Base-by-base conservation (phyloP, 2,113 vertebrate species). In the Colossoma macropomum region DNA sequence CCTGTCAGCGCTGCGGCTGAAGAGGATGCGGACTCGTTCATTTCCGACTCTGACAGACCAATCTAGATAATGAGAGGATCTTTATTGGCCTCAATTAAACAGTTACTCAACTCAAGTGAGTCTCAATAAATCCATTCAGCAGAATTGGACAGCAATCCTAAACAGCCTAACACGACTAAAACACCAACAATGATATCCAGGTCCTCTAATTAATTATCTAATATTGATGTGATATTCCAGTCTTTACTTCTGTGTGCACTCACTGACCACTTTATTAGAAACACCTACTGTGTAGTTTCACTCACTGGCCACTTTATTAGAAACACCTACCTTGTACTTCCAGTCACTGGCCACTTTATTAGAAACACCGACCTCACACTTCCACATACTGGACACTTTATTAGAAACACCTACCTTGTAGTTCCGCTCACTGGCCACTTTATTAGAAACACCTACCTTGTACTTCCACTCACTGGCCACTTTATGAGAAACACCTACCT, bases 21-120 rank as follows among this genome's bases (percentile, higher is more conserved):
- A 60, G 34, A 79, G 63, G 69, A 81, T 17, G n/a, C 48, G 21
- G 30, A 62, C 50, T 68, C 41, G 50, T 85, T 66, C 45, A 27
- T 85, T 84, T 84, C 65, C 45, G 32, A 77, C 45, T 74, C 56
- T 56, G 83, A 87, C 80, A 83, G 80, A 79, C 52, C 80, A 87
- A 87, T 87, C 80, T 72, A 82, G 83, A 80, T 85, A 87, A 87
- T 80, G 77, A 87, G 76, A 69, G 79, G 73, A 71, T 87, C 75
- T 75, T 77, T 84, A 75, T 48, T 75, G 60, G 79, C 69, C 56
- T 82, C 80, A 79, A 79, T 85, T 85, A 87, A 87, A 82, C 56
- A 52, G 63, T 75, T 80, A 75, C 77, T 83, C 81, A 80, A 71
- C 76, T 69, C 25, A 78, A 69, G 70, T 28, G 27, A 79, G 48